Evolutionary conservation across 1,140 invertebrate genomes (phyloP).

Genomic region (Helicorthomorpha holstii): DNA sequence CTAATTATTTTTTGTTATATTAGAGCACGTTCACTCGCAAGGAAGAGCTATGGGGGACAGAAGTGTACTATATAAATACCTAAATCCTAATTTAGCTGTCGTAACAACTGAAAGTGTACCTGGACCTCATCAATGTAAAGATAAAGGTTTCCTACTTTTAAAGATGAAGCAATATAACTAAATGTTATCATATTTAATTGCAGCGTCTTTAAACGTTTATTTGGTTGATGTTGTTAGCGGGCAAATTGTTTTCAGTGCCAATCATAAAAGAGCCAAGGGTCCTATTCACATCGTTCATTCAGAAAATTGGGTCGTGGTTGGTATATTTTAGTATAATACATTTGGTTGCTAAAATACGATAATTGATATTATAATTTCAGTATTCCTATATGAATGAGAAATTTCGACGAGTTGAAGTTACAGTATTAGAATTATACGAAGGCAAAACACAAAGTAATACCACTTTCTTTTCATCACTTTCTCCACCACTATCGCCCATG

Average conservation of each 20-base stretch:
- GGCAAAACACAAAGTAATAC: slow-evolving; percentile 71
- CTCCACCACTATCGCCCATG: slow-evolving; percentile 50
- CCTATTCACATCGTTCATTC: slow-evolving; percentile 83
- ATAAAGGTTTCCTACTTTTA: too few species aligned
- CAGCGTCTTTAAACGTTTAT: slow-evolving; percentile 58
- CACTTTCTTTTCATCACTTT: slow-evolving; percentile 67
- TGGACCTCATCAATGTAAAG: too few species aligned
- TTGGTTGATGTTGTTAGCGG: slow-evolving; percentile 82
- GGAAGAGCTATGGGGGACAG: slow-evolving; percentile 87
- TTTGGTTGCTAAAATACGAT: neutral
- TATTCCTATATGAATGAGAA: slow-evolving; percentile 93
- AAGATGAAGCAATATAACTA: neutral
- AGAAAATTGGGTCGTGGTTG: slow-evolving; percentile 83
- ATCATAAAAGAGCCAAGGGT: slow-evolving; percentile 58
- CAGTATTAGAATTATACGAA: slow-evolving; percentile 87
- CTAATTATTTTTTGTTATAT: slow-evolving; percentile 5
- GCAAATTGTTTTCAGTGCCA: slow-evolving; percentile 32
- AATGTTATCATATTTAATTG: neutral
- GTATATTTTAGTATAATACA: slow-evolving; percentile 12
- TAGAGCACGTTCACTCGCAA: slow-evolving; percentile 84
- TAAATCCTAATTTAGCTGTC: slow-evolving; percentile 91
- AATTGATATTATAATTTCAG: slow-evolving; percentile 16
- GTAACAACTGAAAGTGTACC: slow-evolving; percentile 54
- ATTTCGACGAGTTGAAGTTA: slow-evolving; percentile 72
- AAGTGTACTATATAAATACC: slow-evolving; percentile 94